phyloP scores from a whole-genome alignment of 2,113 vertebrate species.

The Amphiprion ocellaris region DNA sequence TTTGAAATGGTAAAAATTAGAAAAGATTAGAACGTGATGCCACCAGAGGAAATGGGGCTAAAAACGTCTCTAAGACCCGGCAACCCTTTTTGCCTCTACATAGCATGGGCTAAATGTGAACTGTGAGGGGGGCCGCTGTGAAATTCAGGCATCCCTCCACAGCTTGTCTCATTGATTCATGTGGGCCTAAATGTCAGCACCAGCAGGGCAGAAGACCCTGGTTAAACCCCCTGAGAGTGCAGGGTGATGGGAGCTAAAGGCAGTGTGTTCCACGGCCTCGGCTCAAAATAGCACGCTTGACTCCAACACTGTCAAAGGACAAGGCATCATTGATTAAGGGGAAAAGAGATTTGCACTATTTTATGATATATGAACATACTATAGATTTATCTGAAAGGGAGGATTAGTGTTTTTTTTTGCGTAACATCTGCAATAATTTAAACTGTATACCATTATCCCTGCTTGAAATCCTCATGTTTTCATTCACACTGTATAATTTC shows the following conservation, averaged over 20 bases:
- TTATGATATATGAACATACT: neutral
- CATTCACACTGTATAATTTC: conserved; percentile 5
- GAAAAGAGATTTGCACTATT: conserved; percentile 15
- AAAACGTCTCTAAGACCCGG: conserved; percentile 26
- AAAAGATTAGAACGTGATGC: neutral
- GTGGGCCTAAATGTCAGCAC: conserved; percentile 83
- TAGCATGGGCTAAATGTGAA: conserved; percentile 60
- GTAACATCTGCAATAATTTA: neutral
- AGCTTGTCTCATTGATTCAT: conserved; percentile 81
- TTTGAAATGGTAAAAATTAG: neutral
- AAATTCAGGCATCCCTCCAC: conserved; percentile 66
- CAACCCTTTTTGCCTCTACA: conserved; percentile 25
- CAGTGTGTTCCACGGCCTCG: conserved; percentile 43
- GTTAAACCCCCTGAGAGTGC: conserved; percentile 54
- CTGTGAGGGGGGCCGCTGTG: conserved; percentile 36
- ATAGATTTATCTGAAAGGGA: conserved; percentile 1
- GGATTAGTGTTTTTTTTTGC: neutral
- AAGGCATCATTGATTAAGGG: conserved; percentile 41
- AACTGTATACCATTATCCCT: neutral
- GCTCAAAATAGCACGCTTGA: conserved; percentile 64
- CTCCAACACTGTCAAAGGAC: conserved; percentile 36
- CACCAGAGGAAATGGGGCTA: conserved; percentile 5
- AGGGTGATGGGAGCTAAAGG: conserved; percentile 64
- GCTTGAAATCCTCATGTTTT: neutral
- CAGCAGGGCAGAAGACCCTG: conserved; percentile 71